phyloP scores from a whole-genome alignment of 2,113 vertebrate species.

The Romanogobio albipinnatus region DNA sequence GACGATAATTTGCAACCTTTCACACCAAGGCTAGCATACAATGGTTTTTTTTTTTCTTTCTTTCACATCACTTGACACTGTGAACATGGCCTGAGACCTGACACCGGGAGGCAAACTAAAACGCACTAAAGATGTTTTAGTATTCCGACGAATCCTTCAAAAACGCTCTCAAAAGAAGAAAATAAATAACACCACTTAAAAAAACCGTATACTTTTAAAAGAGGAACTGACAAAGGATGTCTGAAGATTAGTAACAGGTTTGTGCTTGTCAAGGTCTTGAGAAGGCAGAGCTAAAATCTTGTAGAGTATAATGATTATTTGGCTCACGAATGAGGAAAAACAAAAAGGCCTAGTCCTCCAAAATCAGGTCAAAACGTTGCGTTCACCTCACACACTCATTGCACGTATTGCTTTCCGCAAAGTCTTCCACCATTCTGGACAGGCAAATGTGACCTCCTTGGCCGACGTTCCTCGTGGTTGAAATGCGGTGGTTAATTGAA shows the following conservation, averaged over 20 bases:
- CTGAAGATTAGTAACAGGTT: conserved; percentile 78
- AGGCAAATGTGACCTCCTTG: conserved; percentile 40
- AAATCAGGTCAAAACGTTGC: conserved; percentile 69
- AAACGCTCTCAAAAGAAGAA: conserved; percentile 68
- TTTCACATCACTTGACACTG: conserved; percentile 70
- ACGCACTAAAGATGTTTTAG: conserved; percentile 67
- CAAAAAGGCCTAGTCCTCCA: conserved; percentile 72
- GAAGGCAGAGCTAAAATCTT: conserved; percentile 82
- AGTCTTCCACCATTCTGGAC: conserved; percentile 61
- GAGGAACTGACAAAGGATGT: conserved; percentile 70
- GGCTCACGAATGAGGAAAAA: conserved; percentile 78
- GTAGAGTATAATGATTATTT: conserved; percentile 80
- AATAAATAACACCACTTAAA: conserved; percentile 75
- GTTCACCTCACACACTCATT: conserved; percentile 71
- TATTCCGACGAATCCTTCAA: conserved; percentile 74
- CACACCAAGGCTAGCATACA: conserved; percentile 75
- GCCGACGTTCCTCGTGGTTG: conserved; percentile 58
- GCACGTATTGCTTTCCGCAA: conserved; percentile 81
- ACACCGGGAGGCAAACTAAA: conserved; percentile 67
- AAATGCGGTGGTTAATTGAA: conserved; percentile 78
- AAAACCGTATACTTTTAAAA: conserved; percentile 60
- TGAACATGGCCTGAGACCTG: conserved; percentile 72
- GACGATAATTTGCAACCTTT: conserved; percentile 71
- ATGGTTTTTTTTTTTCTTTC: conserved; percentile 53
- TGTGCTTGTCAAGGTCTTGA: conserved; percentile 85